Conservation (phyloP, 1,140 invertebrate genomes). For the Diachasma alloeum region DNA sequence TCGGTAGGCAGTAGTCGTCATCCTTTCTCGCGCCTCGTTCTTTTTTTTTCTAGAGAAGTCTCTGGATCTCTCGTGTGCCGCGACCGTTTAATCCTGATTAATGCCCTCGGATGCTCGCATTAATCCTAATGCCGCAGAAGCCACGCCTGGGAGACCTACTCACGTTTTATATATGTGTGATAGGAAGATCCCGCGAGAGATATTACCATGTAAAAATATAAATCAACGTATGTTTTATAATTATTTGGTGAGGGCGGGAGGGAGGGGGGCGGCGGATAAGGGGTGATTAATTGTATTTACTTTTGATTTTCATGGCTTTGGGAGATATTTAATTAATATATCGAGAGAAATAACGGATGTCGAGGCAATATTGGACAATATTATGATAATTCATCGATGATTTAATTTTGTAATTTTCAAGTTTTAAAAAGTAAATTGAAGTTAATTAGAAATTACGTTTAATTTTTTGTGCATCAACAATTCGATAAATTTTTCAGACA, state of each 20-base stretch:
- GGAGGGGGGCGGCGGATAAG: not conserved
- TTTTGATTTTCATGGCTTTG: too few relatives aligned
- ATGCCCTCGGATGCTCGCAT: conserved; percentile 56
- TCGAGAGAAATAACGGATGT: too few relatives aligned
- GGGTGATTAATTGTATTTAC: not conserved
- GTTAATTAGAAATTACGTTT: too few relatives aligned
- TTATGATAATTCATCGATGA: too few relatives aligned
- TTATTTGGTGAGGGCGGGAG: not conserved
- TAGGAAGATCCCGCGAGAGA: not conserved
- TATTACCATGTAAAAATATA: not conserved
- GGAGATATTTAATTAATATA: too few relatives aligned
- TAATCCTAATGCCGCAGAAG: conserved; percentile 55
- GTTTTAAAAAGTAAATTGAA: too few relatives aligned
- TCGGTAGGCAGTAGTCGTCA: not conserved
- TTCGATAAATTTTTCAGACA: too few relatives aligned
- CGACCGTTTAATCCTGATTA: conserved; percentile 62
- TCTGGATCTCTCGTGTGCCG: not conserved
- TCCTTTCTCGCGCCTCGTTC: not conserved
- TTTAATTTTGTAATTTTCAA: too few relatives aligned
- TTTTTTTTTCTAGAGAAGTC: not conserved
- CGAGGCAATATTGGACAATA: too few relatives aligned
- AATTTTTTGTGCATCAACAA: too few relatives aligned
- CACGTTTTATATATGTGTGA: conserved; percentile 1
- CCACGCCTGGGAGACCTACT: conserved; percentile 32
- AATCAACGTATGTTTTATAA: not conserved